Conservation (phyloP, 23 tunicate species). For the Halocynthia roretzi region DNA sequence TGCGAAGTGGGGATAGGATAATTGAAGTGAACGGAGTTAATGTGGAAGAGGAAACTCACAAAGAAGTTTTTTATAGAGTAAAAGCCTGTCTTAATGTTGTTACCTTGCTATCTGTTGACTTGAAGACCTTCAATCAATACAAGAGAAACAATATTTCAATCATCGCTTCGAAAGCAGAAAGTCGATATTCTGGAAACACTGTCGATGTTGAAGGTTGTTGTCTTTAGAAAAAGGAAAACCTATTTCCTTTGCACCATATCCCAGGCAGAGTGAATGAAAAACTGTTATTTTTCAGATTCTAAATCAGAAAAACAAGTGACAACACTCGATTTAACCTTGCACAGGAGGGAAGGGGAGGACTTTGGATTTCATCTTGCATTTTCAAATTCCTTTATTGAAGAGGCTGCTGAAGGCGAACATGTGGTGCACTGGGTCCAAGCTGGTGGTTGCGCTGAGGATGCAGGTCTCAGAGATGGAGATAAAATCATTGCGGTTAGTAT, state of each 20-base stretch:
- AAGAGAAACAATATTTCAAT: constrained; percentile 65
- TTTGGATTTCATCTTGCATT: constrained; percentile 81
- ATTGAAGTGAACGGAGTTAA: constrained; percentile 91
- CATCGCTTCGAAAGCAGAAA: constrained; percentile 57
- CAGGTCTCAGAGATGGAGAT: constrained; percentile 92
- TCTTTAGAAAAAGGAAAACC: not conserved
- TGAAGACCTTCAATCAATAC: constrained; percentile 81
- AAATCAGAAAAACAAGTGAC: not conserved
- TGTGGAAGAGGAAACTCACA: constrained; percentile 76
- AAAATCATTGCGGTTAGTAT: constrained; percentile 53
- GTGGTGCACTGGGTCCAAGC: constrained; percentile 95
- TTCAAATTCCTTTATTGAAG: constrained; percentile 77
- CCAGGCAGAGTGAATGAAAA: too few species aligned
- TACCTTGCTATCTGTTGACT: constrained; percentile 81
- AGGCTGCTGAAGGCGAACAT: constrained; percentile 39
- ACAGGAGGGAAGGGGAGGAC: constrained; percentile 4
- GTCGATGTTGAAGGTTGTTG: not conserved
- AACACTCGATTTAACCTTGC: not conserved
- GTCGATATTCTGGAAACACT: constrained; percentile 43
- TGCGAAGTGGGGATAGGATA: constrained; percentile 91
- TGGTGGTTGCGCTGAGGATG: constrained; percentile 85
- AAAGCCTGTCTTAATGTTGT: constrained; percentile 81
- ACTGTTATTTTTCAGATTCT: not conserved
- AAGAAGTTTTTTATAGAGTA: constrained; percentile 88
- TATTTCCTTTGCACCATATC: too few species aligned